Base-by-base conservation (phyloP, 2,113 vertebrate genomes). In the Mola mola region DNA sequence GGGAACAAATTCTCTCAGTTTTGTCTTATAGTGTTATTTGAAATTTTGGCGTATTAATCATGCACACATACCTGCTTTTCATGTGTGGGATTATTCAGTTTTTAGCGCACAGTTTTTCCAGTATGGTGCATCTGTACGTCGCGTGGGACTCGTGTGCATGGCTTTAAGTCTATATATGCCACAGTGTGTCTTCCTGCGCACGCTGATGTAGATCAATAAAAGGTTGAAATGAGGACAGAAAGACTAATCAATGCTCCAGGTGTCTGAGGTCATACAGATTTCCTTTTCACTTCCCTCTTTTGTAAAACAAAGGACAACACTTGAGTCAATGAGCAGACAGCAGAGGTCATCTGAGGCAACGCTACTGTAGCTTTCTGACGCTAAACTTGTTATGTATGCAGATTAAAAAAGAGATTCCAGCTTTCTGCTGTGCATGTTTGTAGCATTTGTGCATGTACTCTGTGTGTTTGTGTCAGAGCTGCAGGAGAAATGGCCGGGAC, bases 141-240 rank as follows among this genome's bases (percentile, higher is more conserved):
- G n/a, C n/a, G n/a, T 34, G 41, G 26, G 16, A 31, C 21, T 78
- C 17, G 6, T 43, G 26, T 40, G 22, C 29, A 5, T 37, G 48
- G 40, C 33, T 64, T 21, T 10, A 49, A 52, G 74, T 67, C 22
- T 73, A 34, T 50, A 24, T 62, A 44, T 57, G 40, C 25, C 43
- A 59, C 8, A 12, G 5, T n/a, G 55, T 69, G 42, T 48, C 44
- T 31, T 49, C 36, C 59, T 50, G 50, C 44, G 48, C 22, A 40
- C 1, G 9, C 24, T 3, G 20, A 46, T 59, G 56, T 55, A 4
- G 17, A 74, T 67, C 78, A 42, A 52, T 72, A 66, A 52, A 57
- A 79, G 82, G 84, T 71, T 86, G 59, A 82, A 58, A 72, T 44
- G 55, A 73, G 70, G 75, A 89, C 81, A 81, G 26, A 38, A 20